These are phyloP conservation scores for Brachionus calyciflorus DNA, from an alignment of 1,140 invertebrate genomes.

Conservation along the genomic window DNA sequence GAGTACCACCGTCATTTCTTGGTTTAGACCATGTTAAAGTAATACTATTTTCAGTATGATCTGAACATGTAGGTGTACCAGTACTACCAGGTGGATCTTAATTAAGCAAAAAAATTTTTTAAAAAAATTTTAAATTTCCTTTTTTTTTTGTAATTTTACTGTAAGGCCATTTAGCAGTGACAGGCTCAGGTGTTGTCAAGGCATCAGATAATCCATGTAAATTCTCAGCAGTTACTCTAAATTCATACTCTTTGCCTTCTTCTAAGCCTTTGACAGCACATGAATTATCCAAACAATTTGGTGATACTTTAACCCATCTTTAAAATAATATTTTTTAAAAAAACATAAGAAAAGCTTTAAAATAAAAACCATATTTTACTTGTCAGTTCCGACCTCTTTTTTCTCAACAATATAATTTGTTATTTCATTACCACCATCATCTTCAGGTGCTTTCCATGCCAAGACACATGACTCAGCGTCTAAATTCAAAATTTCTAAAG, in stretches of 20 bases:
- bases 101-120: slow-evolving; percentile 45
- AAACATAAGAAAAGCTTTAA: not conserved
- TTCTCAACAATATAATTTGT: slow-evolving; percentile 96
- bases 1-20: slow-evolving; percentile 73
- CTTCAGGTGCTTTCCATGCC: slow-evolving; percentile 88
- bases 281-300: slow-evolving; percentile 68
- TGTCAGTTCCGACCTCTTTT: slow-evolving; percentile 70
- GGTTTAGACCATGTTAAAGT: slow-evolving; percentile 89
- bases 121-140: not conserved
- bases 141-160: slow-evolving; percentile 62
- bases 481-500: slow-evolving; percentile 79
- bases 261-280: slow-evolving; percentile 83
- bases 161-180: slow-evolving; percentile 90
- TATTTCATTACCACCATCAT: slow-evolving; percentile 80
- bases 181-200: slow-evolving; percentile 77
- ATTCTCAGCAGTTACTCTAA: slow-evolving; percentile 95
- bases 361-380: slow-evolving; percentile 48
- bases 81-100: slow-evolving; percentile 80
- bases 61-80: slow-evolving; percentile 77
- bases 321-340: not conserved
- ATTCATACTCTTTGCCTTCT: slow-evolving; percentile 87
- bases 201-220: slow-evolving; percentile 91
- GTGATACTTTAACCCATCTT: slow-evolving; percentile 46
- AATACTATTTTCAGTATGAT: slow-evolving; percentile 86
- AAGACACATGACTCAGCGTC: slow-evolving; percentile 88